phyloP scores from a whole-genome alignment of 2,888 invertebrate genomes.

The Sarcophaga rosellei region DNA sequence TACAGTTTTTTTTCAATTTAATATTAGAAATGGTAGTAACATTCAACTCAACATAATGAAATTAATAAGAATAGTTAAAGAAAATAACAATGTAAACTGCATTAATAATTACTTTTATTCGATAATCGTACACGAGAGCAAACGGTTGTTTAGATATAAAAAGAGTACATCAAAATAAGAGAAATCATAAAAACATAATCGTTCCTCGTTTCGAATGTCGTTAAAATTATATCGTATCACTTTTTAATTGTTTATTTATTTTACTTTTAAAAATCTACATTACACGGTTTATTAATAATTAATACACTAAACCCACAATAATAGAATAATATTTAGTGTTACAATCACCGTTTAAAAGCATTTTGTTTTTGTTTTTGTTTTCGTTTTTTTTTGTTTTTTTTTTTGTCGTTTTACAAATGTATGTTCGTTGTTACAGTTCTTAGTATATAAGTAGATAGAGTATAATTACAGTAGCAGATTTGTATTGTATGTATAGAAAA shows the following conservation, averaged over 20 bases:
- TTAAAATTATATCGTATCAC: conserved; percentile 55
- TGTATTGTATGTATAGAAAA: conserved; percentile 46
- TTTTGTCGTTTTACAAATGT: conserved; percentile 40
- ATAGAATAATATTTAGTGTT: conserved; percentile 66
- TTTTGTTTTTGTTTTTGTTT: conserved; percentile 49
- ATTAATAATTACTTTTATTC: conserved; percentile 67
- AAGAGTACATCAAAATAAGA: conserved; percentile 47
- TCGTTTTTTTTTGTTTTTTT: conserved; percentile 36
- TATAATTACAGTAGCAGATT: conserved; percentile 36
- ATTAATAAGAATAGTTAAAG: conserved; percentile 49
- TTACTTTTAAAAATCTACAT: conserved; percentile 16
- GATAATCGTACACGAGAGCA: conserved; percentile 63
- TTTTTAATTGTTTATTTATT: conserved; percentile 35
- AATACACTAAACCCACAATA: conserved; percentile 54
- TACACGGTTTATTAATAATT: conserved; percentile 59
- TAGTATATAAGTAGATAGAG: conserved; percentile 44
- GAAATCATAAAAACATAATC: conserved; percentile 60
- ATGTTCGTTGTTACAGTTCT: conserved; percentile 43
- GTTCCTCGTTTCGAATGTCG: conserved; percentile 43
- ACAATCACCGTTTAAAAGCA: conserved; percentile 69
- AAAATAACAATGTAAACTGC: conserved; percentile 57
- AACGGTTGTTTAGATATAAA: conserved; percentile 29
- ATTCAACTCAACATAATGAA: conserved; percentile 65
- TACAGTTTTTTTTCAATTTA: not conserved
- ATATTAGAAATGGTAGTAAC: conserved; percentile 49